Percentiles rank a stretch among this genome's conserved stretches.
phyloP scores from a whole-genome alignment of 2,888 invertebrate species.

The Polydrusus cervinus region DNA sequence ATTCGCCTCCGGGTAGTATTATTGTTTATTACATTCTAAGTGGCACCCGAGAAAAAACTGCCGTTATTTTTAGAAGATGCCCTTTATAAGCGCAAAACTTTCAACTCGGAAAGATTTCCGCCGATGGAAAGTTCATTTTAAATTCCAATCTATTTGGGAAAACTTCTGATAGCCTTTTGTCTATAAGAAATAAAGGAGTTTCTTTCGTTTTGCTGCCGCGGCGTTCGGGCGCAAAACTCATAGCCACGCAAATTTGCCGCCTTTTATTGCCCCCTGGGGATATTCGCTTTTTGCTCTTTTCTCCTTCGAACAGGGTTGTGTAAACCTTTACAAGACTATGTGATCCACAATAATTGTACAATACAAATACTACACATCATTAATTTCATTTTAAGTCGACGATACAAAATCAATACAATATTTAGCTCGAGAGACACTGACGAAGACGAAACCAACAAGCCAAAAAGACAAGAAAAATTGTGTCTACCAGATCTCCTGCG shows the following conservation, averaged over 20 bases:
- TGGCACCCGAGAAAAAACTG: neutral
- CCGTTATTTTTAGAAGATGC: slow-evolving; percentile 16
- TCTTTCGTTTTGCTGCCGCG: slow-evolving; percentile 48
- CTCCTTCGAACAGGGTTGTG: slow-evolving; percentile 1
- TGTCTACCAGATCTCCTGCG: too few species aligned
- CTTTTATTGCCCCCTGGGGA: slow-evolving; percentile 44
- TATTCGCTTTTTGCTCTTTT: slow-evolving; percentile 24
- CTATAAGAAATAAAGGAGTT: slow-evolving; percentile 62
- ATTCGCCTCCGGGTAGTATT: too few species aligned
- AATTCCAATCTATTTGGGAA: slow-evolving; percentile 64
- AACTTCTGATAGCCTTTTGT: slow-evolving; percentile 64
- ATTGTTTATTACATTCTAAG: neutral
- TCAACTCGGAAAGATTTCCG: slow-evolving; percentile 43
- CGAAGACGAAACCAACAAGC: too few species aligned
- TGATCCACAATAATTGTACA: too few species aligned
- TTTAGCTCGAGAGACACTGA: too few species aligned
- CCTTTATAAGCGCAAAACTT: slow-evolving; percentile 44
- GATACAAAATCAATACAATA: too few species aligned
- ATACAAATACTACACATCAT: too few species aligned
- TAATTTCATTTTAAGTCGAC: too few species aligned
- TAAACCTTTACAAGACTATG: neutral
- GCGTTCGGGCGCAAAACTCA: slow-evolving; percentile 44
- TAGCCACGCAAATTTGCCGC: slow-evolving; percentile 56
- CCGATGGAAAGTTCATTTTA: slow-evolving; percentile 63
- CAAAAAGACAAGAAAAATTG: too few species aligned